Evolutionary conservation across 2,797 vertebrate species (phyloP).

Genomic region (Rhinichthys osculus): DNA sequence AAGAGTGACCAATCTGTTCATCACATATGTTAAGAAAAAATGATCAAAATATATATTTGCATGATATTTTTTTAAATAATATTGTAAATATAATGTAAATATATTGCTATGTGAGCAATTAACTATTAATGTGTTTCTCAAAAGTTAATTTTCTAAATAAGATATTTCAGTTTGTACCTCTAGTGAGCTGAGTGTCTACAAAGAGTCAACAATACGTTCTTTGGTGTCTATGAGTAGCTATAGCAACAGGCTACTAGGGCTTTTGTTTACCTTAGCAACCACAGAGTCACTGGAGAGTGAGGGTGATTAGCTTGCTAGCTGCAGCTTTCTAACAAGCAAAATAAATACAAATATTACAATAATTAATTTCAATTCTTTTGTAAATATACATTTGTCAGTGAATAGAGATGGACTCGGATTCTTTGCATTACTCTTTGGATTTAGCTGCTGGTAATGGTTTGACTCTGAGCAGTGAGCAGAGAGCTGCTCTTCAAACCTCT

Average conservation of each 20-base stretch:
- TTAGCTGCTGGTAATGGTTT: slow-evolving; percentile 79
- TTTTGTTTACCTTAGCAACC: slow-evolving; percentile 60
- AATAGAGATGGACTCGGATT: slow-evolving; percentile 79
- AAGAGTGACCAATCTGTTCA: background rate
- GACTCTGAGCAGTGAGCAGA: slow-evolving; percentile 83
- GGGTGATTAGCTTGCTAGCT: slow-evolving; percentile 2
- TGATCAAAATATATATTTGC: background rate
- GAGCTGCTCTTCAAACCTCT: slow-evolving; percentile 82
- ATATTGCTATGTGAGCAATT: background rate
- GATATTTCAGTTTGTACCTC: background rate
- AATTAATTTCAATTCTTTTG: background rate
- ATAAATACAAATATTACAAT: slow-evolving; percentile 49
- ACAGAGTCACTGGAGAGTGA: background rate
- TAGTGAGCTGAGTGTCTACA: background rate
- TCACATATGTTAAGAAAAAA: background rate
- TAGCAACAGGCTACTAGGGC: slow-evolving; percentile 41
- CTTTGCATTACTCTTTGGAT: slow-evolving; percentile 79
- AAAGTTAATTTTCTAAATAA: background rate
- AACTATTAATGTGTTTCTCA: background rate
- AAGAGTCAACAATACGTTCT: too few species aligned
- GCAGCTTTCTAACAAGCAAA: background rate
- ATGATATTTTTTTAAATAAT: background rate
- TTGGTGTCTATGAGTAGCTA: slow-evolving; percentile 28
- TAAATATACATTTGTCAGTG: background rate
- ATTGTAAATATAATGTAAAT: background rate